Base-by-base conservation (phyloP, 1,140 invertebrate genomes). In the Drosophila takahashii region DNA sequence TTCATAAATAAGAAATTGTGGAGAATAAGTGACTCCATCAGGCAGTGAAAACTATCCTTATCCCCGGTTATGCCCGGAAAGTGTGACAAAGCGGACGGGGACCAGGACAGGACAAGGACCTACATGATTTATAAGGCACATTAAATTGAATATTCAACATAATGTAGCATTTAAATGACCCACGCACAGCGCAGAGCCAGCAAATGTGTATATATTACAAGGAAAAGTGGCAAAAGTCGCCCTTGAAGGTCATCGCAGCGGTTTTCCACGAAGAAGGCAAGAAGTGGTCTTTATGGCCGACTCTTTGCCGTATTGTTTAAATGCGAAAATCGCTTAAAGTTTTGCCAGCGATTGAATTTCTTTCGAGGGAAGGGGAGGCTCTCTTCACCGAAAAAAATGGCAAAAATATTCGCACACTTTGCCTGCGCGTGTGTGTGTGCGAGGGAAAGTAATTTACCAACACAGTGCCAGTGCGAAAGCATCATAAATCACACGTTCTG, bases 81-180 rank as follows among this genome's bases (percentile, higher is more conserved):
- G 47, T 70, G 65, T 51, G 53, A 70, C 52, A 70, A 70, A 52
- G 51, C 18, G 39, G 13, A 42, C 57, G 39, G 22, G 22, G 36
- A n/a, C 60, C 60, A 58, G 47, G 51, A 58, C 34, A 67, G 47
- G 58, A 62, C 42, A 76, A 81, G 66, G 75, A 76, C 85, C 83
- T 87, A 79, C 70, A 86, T 89, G 83, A 87, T 87, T 87, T 87
- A 87, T 89, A 83, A 87, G 83, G 51, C 70, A 87, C 83, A 87
- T 86, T 86, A 87, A 83, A 86, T 86, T 86, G 81, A 86, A 86
- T 86, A 87, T 86, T 86, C 83, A 86, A 86, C 83, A 81, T 86
- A 86, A 86, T 86, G 81, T 86, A 78, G 78, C 83, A 81, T 86
- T 86, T 87, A 86, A 86, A 86, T 86, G 81, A 81, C 69, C 81